Evolutionary conservation across 2,797 vertebrate species (phyloP), one percentile per base, ranked within the genome.

Genomic region (Valencia hispanica): DNA sequence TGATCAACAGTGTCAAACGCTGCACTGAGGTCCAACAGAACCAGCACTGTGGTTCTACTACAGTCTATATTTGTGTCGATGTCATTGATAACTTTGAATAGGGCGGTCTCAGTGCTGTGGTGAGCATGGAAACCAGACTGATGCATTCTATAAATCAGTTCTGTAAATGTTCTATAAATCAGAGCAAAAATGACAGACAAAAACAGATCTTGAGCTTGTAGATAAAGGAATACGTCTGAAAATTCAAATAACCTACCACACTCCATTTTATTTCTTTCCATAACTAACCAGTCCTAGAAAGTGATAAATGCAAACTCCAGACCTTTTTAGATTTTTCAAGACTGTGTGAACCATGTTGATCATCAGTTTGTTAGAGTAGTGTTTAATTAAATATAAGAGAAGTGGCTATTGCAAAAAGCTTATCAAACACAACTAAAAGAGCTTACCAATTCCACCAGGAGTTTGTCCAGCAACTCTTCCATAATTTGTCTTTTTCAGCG

Each of bases 401-500:
- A 1, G 22, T 14, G 11, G 32, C 18, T 2, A 63, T 17, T 17
- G 17, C 4, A 61, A 61, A 32, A 32, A 32, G 51, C 14, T 43
- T 45, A 34, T 71, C 48, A 22, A 10, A 57, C 36, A 1, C 2
- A 55, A 36, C 32, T 18, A 10, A 76, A 25, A 11, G 34, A 1
- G 79, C 87, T 91, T 87, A 96, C 95, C 94, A 78, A 75, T 55
- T 61, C 59, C 73, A 73, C 74, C 36, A 47, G 75, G 55, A 27
- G 77, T 41, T 1, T 68, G 22, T 43, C 57, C 84, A 68, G 53
- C 43, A 45, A 80, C 45, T 78, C 88, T 90, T 61, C 86, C 73
- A 27, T 86, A 84, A 39, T 74, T 12, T 0, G 83, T 72, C 34
- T 85, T 86, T 82, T 85, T 93, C 68, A 90, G 78, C 30, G 85